Evolutionary conservation across 2,113 vertebrate genomes (phyloP).

Genomic region (Haliaeetus leucogaster): DNA sequence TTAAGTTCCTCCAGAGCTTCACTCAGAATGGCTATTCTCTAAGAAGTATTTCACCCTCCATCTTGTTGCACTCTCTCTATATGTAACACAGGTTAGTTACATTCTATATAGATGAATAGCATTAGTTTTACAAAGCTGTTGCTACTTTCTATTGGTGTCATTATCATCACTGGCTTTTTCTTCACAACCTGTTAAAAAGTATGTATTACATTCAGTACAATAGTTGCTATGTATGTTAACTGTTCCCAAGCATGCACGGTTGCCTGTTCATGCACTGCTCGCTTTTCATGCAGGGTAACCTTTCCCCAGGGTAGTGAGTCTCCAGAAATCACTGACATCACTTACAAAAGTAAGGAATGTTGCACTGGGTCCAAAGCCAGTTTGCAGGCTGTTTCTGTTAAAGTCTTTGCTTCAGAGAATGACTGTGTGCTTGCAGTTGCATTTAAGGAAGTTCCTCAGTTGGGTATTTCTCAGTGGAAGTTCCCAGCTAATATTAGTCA

Average conservation of each 20-base stretch:
- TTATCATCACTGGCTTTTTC: not conserved
- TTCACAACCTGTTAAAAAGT: not conserved
- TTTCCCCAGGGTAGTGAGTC: not conserved
- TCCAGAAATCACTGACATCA: not conserved
- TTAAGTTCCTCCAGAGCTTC: not conserved
- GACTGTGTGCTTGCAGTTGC: slow-evolving; percentile 48
- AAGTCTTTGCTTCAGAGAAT: slow-evolving; percentile 31
- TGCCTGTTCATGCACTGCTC: not conserved
- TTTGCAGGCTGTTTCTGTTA: slow-evolving; percentile 62
- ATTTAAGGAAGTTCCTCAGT: slow-evolving; percentile 75
- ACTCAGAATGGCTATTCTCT: not conserved
- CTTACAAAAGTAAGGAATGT: not conserved
- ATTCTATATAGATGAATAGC: not conserved
- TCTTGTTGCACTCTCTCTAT: not conserved
- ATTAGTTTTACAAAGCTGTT: not conserved
- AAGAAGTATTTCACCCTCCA: not conserved
- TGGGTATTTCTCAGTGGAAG: slow-evolving; percentile 80
- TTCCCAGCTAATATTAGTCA: slow-evolving; percentile 72
- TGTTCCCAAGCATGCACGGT: not conserved
- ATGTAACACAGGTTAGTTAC: not conserved
- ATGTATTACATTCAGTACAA: not conserved
- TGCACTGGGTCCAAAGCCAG: not conserved
- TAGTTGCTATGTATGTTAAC: not conserved
- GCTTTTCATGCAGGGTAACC: not conserved
- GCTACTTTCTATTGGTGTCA: not conserved